Conservation (phyloP, 1,140 invertebrate genomes). For the Holotrichia oblita region DNA sequence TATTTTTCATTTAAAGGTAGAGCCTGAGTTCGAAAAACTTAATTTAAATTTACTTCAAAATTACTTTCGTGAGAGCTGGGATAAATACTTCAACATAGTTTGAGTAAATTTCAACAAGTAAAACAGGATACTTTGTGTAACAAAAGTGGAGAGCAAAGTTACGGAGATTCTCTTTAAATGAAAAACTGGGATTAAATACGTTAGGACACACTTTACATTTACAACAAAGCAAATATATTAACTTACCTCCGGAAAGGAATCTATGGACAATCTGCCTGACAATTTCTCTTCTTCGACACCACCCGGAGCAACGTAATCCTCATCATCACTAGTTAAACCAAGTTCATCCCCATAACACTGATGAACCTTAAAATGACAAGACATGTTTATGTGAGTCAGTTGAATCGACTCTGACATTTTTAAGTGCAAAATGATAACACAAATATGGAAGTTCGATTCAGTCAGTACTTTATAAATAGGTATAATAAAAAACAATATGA, state of each 20-base stretch:
- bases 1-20: too few relatives aligned
- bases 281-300: constrained; percentile 66
- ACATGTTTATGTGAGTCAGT: neutral
- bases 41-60: too few relatives aligned
- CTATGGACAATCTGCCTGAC: constrained; percentile 64
- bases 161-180: too few relatives aligned
- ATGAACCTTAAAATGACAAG: constrained; percentile 70
- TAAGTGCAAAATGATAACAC: neutral
- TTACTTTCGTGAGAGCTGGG: too few relatives aligned
- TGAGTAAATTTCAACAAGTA: too few relatives aligned
- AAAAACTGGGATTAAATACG: too few relatives aligned
- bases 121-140: too few relatives aligned
- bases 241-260: constrained; percentile 67
- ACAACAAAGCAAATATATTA: neutral
- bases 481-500: neutral
- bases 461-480: too few relatives aligned
- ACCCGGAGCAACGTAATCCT: constrained; percentile 78
- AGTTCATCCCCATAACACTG: constrained; percentile 92
- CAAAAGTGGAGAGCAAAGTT: too few relatives aligned
- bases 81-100: too few relatives aligned
- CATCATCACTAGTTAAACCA: constrained; percentile 91
- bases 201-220: too few relatives aligned
- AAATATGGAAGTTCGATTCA: neutral
- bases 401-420: constrained; percentile 10
- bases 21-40: too few relatives aligned